These are phyloP conservation scores for Onychostruthus taczanowskii DNA, from an alignment of 2,113 vertebrate genomes.

Conservation along the genomic window DNA sequence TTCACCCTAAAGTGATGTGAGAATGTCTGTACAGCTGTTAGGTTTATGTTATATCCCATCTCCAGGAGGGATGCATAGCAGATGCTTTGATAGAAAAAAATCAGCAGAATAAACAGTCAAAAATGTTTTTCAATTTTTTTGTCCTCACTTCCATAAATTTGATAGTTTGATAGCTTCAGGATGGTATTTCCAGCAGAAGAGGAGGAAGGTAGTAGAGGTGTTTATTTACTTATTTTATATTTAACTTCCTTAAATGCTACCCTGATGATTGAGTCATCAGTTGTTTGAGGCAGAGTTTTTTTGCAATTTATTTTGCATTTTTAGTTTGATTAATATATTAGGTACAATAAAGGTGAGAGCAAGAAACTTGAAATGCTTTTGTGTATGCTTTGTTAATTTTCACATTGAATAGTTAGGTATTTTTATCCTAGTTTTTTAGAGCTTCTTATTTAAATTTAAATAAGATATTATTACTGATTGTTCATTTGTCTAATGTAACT, in stretches of 20 bases:
- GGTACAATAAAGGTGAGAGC: neutral
- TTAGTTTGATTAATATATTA: neutral
- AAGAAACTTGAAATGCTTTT: neutral
- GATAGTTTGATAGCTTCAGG: neutral
- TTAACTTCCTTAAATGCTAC: neutral
- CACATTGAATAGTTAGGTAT: neutral
- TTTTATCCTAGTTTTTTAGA: neutral
- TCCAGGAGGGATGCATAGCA: neutral
- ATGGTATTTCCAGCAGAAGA: neutral
- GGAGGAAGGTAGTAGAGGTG: neutral
- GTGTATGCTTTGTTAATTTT: neutral
- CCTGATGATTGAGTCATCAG: neutral
- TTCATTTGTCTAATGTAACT: neutral
- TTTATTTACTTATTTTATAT: neutral
- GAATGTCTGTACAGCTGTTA: neutral
- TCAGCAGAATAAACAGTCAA: neutral
- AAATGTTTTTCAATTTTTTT: neutral
- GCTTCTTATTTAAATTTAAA: neutral
- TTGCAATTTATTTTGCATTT: neutral
- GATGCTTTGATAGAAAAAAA: neutral
- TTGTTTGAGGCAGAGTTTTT: neutral
- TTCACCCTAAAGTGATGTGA: neutral
- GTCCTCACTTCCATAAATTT: neutral
- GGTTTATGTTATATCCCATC: neutral
- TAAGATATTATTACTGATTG: neutral